Conservation (phyloP, 1,140 invertebrate genomes). For the Lysiphlebus fabarum region DNA sequence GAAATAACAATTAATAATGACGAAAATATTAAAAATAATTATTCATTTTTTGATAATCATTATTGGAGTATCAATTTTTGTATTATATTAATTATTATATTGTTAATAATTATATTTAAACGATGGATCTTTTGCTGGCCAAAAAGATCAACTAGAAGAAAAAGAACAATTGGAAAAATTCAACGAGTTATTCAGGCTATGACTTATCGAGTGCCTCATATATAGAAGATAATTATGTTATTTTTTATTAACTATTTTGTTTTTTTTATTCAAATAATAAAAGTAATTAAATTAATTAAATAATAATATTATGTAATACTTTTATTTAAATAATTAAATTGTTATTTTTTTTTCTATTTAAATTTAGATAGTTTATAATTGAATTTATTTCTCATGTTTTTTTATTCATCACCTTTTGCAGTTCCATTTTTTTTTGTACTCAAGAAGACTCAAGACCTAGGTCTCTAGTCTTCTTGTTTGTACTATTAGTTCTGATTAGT, state of each 20-base stretch:
- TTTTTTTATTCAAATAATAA: conserved; percentile 5
- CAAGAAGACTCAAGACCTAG: too few relatives aligned
- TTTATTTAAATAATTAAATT: too few relatives aligned
- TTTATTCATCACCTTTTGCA: too few relatives aligned
- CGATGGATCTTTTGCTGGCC: conserved; percentile 38
- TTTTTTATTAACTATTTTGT: conserved; percentile 6
- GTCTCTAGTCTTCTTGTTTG: too few relatives aligned
- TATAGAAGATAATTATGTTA: conserved; percentile 31
- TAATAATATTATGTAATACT: too few relatives aligned
- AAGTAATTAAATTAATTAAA: not conserved
- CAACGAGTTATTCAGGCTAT: conserved; percentile 50
- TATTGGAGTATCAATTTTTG: conserved; percentile 38
- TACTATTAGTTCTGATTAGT: too few relatives aligned
- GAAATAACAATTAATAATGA: conserved; percentile 22
- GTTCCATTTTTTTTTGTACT: too few relatives aligned
- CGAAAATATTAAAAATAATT: conserved; percentile 18
- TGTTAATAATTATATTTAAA: conserved; percentile 41
- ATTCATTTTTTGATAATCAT: conserved; percentile 25
- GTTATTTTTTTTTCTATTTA: too few relatives aligned
- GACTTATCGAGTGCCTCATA: conserved; percentile 48
- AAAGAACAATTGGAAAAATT: conserved; percentile 42
- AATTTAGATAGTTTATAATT: too few relatives aligned
- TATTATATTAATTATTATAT: conserved; percentile 33
- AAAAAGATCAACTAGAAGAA: conserved; percentile 45
- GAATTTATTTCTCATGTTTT: too few relatives aligned